Base-by-base conservation (phyloP, 2,113 vertebrate genomes). In the Elgaria multicarinata region DNA sequence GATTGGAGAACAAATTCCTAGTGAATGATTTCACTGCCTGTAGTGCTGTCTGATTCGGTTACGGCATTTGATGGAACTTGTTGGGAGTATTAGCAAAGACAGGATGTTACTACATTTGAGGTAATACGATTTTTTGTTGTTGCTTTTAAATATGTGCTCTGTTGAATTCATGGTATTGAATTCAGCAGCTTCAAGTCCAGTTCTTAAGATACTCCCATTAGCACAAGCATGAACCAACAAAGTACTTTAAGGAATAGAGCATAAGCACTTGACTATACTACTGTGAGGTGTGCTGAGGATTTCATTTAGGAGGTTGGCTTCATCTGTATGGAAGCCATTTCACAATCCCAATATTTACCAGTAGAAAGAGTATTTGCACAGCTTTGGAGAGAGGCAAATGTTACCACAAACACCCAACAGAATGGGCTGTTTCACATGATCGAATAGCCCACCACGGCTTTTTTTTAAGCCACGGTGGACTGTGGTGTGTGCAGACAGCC, bases 81-180 rank as follows among this genome's bases (percentile, higher is more conserved):
- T 94, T 96, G 87, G 62, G 92, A 87, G 86, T 88, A 85, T 95
- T 95, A 93, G 88, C 83, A 90, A 93, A 93, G 91, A 92, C 18
- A 90, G 89, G 91, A 92, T 96, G 88, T 93, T 96, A 88, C 89
- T 92, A 83, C 85, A 82, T 95, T 93, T 94, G 87, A 94, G 89
- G 92, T 94, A 77, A 55, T 95, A 16, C 62, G 58, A 87, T 89
- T 71, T 12, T 71, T 75, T 42, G 16, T 80, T 69, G n/a, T 81
- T 82, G 66, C 39, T 84, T 28, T 71, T 93, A 94, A 88, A 90
- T 92, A 77, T 62, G 74, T 89, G 88, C 81, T 94, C 46, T 64
- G 87, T 89, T n/a, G n/a, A n/a, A 91, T 78, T 89, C 86, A 83
- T 72, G 22, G 26, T 92, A 50, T 58, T 67, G 39, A 93, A 87